phyloP scores from a whole-genome alignment of 2,888 invertebrate species.

The Tetragonisca angustula region DNA sequence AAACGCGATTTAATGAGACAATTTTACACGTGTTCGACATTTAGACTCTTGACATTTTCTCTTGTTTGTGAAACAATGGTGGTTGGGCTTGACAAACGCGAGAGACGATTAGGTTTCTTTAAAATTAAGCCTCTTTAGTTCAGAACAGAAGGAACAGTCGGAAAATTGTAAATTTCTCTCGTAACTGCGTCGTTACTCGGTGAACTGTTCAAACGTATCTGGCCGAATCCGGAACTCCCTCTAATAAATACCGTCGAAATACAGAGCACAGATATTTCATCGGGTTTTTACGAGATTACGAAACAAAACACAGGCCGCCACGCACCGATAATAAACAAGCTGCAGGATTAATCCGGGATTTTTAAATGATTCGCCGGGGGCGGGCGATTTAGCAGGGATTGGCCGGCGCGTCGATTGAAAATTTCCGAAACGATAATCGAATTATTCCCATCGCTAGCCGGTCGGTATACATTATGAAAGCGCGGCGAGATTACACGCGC shows the following conservation, averaged over 20 bases:
- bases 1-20: too few relatives aligned
- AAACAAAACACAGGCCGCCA: background rate
- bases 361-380: background rate
- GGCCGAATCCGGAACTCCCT: too few relatives aligned
- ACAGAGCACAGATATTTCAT: background rate
- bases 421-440: constrained; percentile 37
- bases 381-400: background rate
- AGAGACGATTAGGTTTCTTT: too few relatives aligned
- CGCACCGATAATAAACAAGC: background rate
- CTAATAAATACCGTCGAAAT: background rate
- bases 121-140: background rate
- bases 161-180: too few relatives aligned
- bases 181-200: too few relatives aligned
- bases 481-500: constrained; percentile 42
- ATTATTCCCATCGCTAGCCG: constrained; percentile 46
- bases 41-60: background rate
- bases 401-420: constrained; percentile 18
- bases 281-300: background rate
- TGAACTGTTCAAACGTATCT: too few relatives aligned
- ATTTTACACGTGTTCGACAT: too few relatives aligned
- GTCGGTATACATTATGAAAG: constrained; percentile 48
- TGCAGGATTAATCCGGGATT: background rate
- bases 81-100: background rate
- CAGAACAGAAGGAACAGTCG: background rate
- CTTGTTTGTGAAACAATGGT: background rate